Base-by-base conservation (phyloP, 2,888 invertebrate species). In the Orthosia incerta region DNA sequence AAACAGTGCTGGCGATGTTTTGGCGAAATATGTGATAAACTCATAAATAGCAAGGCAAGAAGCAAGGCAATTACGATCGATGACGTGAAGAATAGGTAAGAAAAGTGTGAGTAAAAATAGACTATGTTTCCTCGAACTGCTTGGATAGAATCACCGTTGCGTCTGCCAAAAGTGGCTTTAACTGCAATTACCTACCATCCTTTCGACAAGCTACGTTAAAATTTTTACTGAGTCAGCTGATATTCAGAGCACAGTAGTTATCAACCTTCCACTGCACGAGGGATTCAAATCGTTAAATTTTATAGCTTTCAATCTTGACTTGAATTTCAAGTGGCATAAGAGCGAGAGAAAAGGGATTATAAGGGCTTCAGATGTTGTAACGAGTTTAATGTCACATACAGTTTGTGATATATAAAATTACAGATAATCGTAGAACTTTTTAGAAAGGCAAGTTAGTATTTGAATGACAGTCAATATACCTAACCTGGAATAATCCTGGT, bases 281-380 rank as follows among this genome's bases (percentile, higher is more conserved):
- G 67, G 78, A 82, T 68, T 82, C 82, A 82, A 77, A 82, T 82
- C 82, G 82, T 80, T 71, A 82, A 76, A 82, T 77, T 80, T 82
- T 80, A 80, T 82, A 68, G 48, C 67, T 67, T 82, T 71, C 60
- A 57, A 64, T 80, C 79, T 82, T 65, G 79, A 75, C 63, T 69
- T 68, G 80, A 82, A 82, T 80, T 82, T 82, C 53, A 80, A 80
- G 78, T 82, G 64, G 71, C 39, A 50, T 74, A 59, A 56, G 57
- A 76, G 26, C 55, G 45, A 61, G 68, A 57, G 68, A 62, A 81
- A 68, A 55, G 76, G 82, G 82, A 69, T 81, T 76, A 46, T 71
- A 68, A 31, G 59, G 50, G 26, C 48, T 26, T 46, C 55, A 48
- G 53, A 55, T 39, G 31, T 48, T 66, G 60, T 65, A 1, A 53